Evolutionary conservation across 2,888 invertebrate genomes (phyloP), one percentile per base, ranked within the genome.

Genomic region (Muschampia plurimacula): DNA sequence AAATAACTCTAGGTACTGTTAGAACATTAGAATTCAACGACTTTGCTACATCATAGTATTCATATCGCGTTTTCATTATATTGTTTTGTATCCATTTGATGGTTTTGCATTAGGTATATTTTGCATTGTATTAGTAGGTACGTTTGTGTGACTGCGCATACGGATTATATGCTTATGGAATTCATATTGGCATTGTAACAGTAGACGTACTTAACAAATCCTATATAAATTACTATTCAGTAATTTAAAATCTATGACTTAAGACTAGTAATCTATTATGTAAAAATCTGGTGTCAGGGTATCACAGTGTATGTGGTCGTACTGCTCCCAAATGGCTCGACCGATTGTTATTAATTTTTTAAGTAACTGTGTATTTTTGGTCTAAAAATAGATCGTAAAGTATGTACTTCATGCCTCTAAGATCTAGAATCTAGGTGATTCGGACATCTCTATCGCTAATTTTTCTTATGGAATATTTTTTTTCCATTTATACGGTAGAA

Each of bases 1-100:
- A 60, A 39, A 60, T 60, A 32, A 2, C 32, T 39, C n/a, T n/a
- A 39, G n/a, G 7, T 60, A 39, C 60, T 28, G 60, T 60, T 60
- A 60, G 60, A n/a, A 36, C 36, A 60, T 60, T 39, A 60, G 32
- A 39, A 60, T 60, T 60, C 60, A 60, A 60, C 10, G 60, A 7
- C 60, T 32, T 32, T 32, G 39, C 32, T 60, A 39, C n/a, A 9
- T 60, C 13, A 39, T 13, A 39, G 60, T 39, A 59, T 59, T 60
- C 32, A 60, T 60, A 36, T 36, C 39, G 32, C 39, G 39, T 60
- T 36, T 60, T 36, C 9, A 36, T n/a, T 39, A 60, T 60, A 60
- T 39, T 39, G 39, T 60, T 13, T 59, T 59, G 59, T 59, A 28
- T 60, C 39, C n/a, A 60, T 60, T 60, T 60, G 6, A 60, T 60